phyloP scores from a whole-genome alignment of 2,888 invertebrate species.

The Lasioglossum oenotherae region DNA sequence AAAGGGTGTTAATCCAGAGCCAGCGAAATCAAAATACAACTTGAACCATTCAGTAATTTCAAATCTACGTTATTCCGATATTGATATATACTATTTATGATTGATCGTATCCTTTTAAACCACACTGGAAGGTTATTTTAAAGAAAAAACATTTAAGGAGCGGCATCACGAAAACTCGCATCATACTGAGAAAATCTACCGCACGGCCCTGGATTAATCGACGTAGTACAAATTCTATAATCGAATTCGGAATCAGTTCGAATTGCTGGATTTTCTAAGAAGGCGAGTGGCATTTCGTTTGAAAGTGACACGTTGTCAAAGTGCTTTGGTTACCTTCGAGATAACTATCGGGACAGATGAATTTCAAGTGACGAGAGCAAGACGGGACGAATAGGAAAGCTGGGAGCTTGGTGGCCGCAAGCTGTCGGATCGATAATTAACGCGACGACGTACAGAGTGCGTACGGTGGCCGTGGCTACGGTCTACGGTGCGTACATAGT shows the following conservation, averaged over 20 bases:
- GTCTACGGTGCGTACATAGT: conserved; percentile 14
- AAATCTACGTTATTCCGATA: too few species aligned
- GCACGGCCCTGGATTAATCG: too few species aligned
- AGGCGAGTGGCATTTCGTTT: background rate
- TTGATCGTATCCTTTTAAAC: too few species aligned
- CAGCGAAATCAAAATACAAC: too few species aligned
- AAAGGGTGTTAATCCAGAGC: too few species aligned
- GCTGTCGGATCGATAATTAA: conserved; percentile 44
- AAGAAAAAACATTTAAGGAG: too few species aligned
- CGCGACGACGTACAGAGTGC: background rate
- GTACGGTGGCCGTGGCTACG: conserved; percentile 4
- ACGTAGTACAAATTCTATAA: background rate
- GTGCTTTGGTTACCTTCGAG: background rate
- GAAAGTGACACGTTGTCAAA: background rate
- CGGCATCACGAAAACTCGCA: too few species aligned
- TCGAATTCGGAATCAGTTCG: background rate
- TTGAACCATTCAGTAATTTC: too few species aligned
- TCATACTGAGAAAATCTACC: too few species aligned
- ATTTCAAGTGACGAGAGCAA: background rate
- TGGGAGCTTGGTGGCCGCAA: background rate
- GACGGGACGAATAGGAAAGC: background rate
- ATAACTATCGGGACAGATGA: background rate
- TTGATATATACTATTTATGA: too few species aligned
- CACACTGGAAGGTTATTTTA: too few species aligned
- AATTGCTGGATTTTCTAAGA: background rate